A percentile compares a stretch with the other conserved stretches of the same genome.
Conservation (phyloP, 2,888 invertebrate species). For the Lumbricus terrestris region DNA sequence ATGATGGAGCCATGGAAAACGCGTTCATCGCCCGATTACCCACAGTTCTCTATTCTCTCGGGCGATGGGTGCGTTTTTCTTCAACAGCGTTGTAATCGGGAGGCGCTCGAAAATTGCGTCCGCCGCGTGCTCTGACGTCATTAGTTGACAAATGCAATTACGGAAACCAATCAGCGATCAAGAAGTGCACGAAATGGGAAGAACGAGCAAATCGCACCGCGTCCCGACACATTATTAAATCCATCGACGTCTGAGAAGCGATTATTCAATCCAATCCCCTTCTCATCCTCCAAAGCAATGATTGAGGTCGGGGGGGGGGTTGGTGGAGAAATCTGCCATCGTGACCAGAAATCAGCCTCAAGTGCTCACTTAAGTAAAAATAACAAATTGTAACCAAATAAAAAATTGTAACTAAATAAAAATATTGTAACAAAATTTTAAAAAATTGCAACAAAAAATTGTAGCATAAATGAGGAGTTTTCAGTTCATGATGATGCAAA, state of each 20-base stretch:
- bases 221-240: not conserved
- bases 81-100: not conserved
- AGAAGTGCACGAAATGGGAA: not conserved
- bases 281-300: not conserved
- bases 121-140: not conserved
- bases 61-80: not conserved
- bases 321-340: not conserved
- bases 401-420: too few relatives aligned
- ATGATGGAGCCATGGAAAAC: not conserved
- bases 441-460: not conserved
- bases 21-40: not conserved
- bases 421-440: too few relatives aligned
- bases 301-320: not conserved
- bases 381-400: not conserved
- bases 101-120: not conserved
- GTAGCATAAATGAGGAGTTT: not conserved
- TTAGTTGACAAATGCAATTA: not conserved
- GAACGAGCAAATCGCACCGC: not conserved
- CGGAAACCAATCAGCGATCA: not conserved
- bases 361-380: not conserved
- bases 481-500: not conserved
- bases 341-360: not conserved
- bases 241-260: not conserved
- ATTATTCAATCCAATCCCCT: not conserved
- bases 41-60: not conserved